Conservation (phyloP, 2,113 vertebrate genomes). For the Seriola rivoliana region DNA sequence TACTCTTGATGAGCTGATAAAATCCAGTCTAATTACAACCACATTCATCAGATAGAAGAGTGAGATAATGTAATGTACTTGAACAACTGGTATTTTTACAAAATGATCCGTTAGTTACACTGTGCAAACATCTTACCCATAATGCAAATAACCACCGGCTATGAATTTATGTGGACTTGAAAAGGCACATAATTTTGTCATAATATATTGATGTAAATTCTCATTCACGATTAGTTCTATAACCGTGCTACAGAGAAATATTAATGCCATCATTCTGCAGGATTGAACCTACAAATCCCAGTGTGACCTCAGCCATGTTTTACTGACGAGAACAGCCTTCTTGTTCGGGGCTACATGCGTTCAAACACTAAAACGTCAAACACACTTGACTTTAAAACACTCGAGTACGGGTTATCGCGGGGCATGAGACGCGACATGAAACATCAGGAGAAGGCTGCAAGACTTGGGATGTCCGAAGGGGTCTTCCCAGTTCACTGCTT, state of each 20-base stretch:
- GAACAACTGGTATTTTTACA: conserved; percentile 56
- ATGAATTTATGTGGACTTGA: conserved; percentile 64
- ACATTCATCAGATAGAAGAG: conserved; percentile 52
- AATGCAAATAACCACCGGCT: conserved; percentile 68
- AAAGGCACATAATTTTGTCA: conserved; percentile 54
- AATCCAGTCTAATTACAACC: conserved; percentile 64
- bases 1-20: conserved; percentile 60
- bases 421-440: conserved; percentile 23
- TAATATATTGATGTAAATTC: conserved; percentile 67
- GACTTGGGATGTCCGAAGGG: conserved; percentile 22
- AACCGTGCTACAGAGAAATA: conserved; percentile 50
- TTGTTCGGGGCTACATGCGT: conserved; percentile 42
- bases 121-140: conserved; percentile 58
- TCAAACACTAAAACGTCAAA: conserved; percentile 67
- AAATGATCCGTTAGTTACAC: conserved; percentile 57
- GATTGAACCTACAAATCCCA: conserved; percentile 57
- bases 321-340: conserved; percentile 29
- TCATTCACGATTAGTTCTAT: conserved; percentile 32
- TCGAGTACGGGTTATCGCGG: background rate
- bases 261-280: conserved; percentile 38
- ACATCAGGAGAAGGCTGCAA: conserved; percentile 24
- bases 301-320: conserved; percentile 31
- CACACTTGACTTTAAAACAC: conserved; percentile 59
- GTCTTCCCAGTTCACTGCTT: conserved; percentile 23
- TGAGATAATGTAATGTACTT: conserved; percentile 57